phyloP scores from a whole-genome alignment of 2,888 invertebrate genomes.

The Lasioglossum leucozonium region DNA sequence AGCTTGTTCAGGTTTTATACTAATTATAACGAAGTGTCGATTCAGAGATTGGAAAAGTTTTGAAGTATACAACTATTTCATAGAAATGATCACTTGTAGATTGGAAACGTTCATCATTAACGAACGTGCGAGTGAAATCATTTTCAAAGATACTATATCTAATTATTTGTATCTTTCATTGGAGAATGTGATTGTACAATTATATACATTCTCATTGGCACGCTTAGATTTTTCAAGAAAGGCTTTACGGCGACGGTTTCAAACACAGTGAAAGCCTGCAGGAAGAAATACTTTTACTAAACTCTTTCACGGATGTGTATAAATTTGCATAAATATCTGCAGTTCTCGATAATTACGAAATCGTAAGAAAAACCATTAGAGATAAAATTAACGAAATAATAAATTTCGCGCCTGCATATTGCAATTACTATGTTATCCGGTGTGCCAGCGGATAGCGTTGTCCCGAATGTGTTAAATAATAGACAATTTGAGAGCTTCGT shows the following conservation, averaged over 20 bases:
- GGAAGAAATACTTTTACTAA: constrained; percentile 1
- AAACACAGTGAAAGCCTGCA: not conserved
- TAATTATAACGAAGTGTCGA: not conserved
- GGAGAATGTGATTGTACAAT: not conserved
- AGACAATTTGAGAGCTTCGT: not conserved
- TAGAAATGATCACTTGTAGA: not conserved
- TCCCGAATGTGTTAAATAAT: not conserved
- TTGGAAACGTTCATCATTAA: not conserved
- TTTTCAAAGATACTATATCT: not conserved
- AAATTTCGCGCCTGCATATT: not conserved
- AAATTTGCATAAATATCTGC: not conserved
- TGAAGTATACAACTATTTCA: not conserved
- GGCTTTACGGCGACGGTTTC: not conserved
- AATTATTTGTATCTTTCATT: constrained; percentile 2
- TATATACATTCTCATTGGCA: not conserved
- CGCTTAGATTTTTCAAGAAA: not conserved
- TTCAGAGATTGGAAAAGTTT: not conserved
- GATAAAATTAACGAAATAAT: not conserved
- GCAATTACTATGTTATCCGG: not conserved
- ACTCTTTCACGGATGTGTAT: not conserved
- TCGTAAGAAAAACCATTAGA: not conserved
- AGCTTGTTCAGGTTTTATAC: not conserved
- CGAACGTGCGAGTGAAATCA: not conserved
- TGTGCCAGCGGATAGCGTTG: not conserved
- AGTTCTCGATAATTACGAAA: not conserved